phyloP scores from a whole-genome alignment of 2,113 vertebrate species.

The Peromyscus polionotus region DNA sequence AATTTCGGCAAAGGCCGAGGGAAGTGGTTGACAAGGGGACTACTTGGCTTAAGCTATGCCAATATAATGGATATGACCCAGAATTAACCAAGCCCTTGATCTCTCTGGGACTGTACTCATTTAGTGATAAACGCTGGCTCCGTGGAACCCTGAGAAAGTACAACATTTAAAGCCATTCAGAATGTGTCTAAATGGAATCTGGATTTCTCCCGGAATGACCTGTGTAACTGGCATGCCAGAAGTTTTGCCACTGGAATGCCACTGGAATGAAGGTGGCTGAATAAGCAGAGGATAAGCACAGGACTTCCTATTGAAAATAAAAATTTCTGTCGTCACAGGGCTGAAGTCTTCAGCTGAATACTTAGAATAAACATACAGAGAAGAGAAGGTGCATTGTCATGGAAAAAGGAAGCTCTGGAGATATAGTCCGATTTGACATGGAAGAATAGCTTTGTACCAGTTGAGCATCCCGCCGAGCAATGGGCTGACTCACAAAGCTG shows the following conservation, averaged over 20 bases:
- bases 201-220: conserved; percentile 82
- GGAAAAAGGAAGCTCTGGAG: conserved; percentile 6
- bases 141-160: conserved; percentile 87
- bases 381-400: background rate
- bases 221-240: conserved; percentile 75
- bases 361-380: background rate
- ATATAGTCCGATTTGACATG: background rate
- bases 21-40: conserved; percentile 75
- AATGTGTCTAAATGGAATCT: conserved; percentile 78
- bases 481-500: background rate
- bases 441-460: background rate
- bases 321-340: conserved; percentile 9
- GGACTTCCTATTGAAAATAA: conserved; percentile 69
- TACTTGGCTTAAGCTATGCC: conserved; percentile 81
- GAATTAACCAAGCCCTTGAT: conserved; percentile 80
- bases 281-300: conserved; percentile 31
- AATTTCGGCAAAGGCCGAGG: conserved; percentile 64
- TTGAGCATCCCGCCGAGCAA: background rate
- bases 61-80: conserved; percentile 81
- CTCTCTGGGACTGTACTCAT: conserved; percentile 84
- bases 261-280: conserved; percentile 70
- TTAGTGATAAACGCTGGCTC: conserved; percentile 86
- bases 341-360: conserved; percentile 2
- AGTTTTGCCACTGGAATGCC: conserved; percentile 75
- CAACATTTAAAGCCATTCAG: conserved; percentile 81